These are phyloP conservation scores for Nomada fucata DNA, from an alignment of 2,888 invertebrate species.

Conservation along the genomic window DNA sequence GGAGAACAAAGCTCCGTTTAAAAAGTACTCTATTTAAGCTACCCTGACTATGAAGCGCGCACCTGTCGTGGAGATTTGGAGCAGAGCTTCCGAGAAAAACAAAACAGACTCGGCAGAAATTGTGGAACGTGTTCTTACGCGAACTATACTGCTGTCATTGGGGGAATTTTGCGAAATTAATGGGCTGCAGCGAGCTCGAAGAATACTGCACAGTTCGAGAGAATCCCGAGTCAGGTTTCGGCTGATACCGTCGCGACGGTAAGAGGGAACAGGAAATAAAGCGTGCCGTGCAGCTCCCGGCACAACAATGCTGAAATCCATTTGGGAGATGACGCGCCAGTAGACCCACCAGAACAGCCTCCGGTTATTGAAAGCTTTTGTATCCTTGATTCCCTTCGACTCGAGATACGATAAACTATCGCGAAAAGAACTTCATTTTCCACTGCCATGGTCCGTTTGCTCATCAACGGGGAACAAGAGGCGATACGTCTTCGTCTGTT, in stretches of 20 bases:
- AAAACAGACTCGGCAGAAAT: not conserved
- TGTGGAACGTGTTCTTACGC: not conserved
- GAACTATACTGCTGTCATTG: conserved; percentile 11
- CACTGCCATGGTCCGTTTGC: not conserved
- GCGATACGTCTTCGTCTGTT: not conserved
- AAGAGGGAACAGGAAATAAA: conserved; percentile 16
- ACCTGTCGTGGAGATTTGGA: conserved; percentile 2
- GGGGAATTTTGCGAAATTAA: conserved; percentile 46
- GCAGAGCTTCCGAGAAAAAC: not conserved
- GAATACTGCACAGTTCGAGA: conserved; percentile 5
- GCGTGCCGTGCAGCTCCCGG: not conserved
- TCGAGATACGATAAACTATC: conserved; percentile 30
- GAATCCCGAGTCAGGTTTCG: conserved; percentile 10
- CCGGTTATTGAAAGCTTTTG: conserved; percentile 44
- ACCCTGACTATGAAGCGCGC: too few relatives aligned
- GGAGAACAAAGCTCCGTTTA: conserved; percentile 29
- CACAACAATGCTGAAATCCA: conserved; percentile 48
- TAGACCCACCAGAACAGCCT: conserved; percentile 13
- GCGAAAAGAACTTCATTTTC: conserved; percentile 12
- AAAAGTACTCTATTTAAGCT: conserved; percentile 32
- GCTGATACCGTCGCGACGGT: conserved; percentile 8
- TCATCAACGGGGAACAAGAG: not conserved
- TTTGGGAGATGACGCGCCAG: conserved; percentile 45
- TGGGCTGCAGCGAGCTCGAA: conserved; percentile 17
- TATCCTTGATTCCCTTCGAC: conserved; percentile 33